Evolutionary conservation across 2,888 invertebrate genomes (phyloP), one percentile per base, ranked within the genome.

Genomic region (Drosophila trichaetosa): DNA sequence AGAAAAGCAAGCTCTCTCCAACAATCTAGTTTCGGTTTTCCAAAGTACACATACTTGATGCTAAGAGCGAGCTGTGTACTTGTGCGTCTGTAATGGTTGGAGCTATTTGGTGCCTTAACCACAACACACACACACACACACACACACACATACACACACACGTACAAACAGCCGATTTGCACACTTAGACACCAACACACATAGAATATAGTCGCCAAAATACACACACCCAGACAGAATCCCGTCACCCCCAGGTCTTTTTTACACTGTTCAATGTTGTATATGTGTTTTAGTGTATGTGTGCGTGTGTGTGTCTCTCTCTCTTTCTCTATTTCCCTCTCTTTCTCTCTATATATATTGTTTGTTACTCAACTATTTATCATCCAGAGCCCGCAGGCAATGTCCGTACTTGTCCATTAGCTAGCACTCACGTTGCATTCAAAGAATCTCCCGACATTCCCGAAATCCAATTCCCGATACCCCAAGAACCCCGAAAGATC

Each of bases 221-320:
- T 36, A 67, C 34, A 69, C 52, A 58, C 49, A 70, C 36, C 18
- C 21, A 61, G 33, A 67, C 63, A 59, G 29, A 69, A 18, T 49
- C 33, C 69, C 29, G 38, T 52, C 70, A 76, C 31, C 57, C 69
- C 64, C 67, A 64, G 49, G 59, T 73, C 69, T 68, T 75, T 73
- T 68, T 71, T 67, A 82, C 72, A 70, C 67, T 72, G 66, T 77
- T 85, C 68, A 81, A 84, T 90, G 88, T 89, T 83, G 84, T 89
- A 74, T 90, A 77, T 81, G 88, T 88, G 87, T 87, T 75, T 88
- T 80, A 81, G 82, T 85, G 88, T 80, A 76, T 80, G 83, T 82
- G 76, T 80, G 77, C 67, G 71, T 62, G 56, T 69, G 48, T 73
- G 63, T 58, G 40, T 49, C 54, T 65, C 48, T 54, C 40, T 65